Base-by-base conservation (phyloP, 1,140 invertebrate genomes). In the Diorhabda carinulata region DNA sequence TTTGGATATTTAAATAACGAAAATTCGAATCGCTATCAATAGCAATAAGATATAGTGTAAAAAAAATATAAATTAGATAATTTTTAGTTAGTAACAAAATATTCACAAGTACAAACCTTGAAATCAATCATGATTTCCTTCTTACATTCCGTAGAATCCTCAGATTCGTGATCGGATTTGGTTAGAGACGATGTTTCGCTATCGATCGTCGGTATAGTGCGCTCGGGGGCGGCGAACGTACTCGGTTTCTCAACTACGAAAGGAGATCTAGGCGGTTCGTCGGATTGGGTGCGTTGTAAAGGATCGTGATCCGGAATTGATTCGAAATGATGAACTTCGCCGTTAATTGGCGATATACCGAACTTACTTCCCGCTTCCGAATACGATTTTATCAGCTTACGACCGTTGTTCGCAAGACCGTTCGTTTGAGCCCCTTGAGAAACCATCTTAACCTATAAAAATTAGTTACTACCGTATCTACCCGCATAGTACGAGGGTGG, bases 401-500 rank as follows among this genome's bases (percentile, higher is more conserved):
- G 83, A 10, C 87, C 87, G 66, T 87, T 86, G 43, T 77, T 69
- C 42, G 88, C 82, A 40, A 89, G 83, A 2, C 92, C 92, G 82
- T 94, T 94, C 2, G 93, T 95, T 81, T 94, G 93, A 5, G 93
- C 92, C 40, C 92, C 92, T 79, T 94, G 92, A 3, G 92, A 94
- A 40, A 94, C 91, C 88, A 94, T 93, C 79, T 91, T 91, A 56
- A 93, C 91, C 87, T 90, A 52, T 9, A 72, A 64, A 69, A 61
- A 57, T 56, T 10, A 59, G 41, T 25, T 25, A 25, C 25, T 41
- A 64, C n/a, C 6, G 8, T 61, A 10, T 61, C 41, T 61, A 61
- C 5, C 7, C 42, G 5, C 43, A 58, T 61, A 9, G 5, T 60
- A 62, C 25, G 6, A 25, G 59, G 59, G 10, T 7, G 25, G 25